Conservation (phyloP, 2,797 vertebrate species). For the Xenentodon cancila region DNA sequence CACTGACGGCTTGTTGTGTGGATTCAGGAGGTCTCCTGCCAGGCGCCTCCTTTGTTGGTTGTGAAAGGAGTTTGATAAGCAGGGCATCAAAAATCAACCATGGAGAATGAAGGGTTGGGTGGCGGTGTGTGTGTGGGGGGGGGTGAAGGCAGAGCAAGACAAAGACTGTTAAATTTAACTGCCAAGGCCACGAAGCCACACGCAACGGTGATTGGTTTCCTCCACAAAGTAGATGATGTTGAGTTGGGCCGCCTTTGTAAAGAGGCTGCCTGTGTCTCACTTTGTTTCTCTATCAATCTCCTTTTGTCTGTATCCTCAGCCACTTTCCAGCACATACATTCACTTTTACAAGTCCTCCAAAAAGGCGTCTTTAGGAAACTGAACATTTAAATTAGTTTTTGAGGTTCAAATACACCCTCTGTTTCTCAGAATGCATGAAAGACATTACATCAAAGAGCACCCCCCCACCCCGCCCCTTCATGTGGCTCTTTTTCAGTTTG, state of each 20-base stretch:
- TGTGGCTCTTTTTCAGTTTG: neutral
- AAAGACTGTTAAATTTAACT: conserved; percentile 68
- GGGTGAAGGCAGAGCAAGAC: conserved; percentile 42
- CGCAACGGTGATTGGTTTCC: conserved; percentile 72
- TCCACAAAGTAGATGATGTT: conserved; percentile 62
- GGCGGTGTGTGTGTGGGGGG: neutral
- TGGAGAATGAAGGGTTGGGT: conserved; percentile 43
- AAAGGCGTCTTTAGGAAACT: neutral
- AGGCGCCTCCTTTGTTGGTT: conserved; percentile 58
- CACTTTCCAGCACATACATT: conserved; percentile 9
- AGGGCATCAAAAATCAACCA: conserved; percentile 58
- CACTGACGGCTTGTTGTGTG: conserved; percentile 59
- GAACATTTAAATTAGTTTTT: neutral
- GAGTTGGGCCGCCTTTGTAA: conserved; percentile 41
- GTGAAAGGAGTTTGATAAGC: conserved; percentile 75
- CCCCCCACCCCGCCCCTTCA: too few species aligned
- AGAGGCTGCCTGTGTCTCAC: conserved; percentile 27
- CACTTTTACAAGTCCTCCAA: conserved; percentile 11
- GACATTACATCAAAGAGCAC: neutral
- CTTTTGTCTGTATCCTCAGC: conserved; percentile 22
- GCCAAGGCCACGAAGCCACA: conserved; percentile 56
- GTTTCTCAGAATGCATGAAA: conserved; percentile 5
- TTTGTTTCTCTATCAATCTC: conserved; percentile 27
- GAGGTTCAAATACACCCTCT: conserved; percentile 12
- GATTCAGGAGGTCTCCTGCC: conserved; percentile 60